phyloP scores from a whole-genome alignment of 2,797 vertebrate genomes.

The Spinus pinus region DNA sequence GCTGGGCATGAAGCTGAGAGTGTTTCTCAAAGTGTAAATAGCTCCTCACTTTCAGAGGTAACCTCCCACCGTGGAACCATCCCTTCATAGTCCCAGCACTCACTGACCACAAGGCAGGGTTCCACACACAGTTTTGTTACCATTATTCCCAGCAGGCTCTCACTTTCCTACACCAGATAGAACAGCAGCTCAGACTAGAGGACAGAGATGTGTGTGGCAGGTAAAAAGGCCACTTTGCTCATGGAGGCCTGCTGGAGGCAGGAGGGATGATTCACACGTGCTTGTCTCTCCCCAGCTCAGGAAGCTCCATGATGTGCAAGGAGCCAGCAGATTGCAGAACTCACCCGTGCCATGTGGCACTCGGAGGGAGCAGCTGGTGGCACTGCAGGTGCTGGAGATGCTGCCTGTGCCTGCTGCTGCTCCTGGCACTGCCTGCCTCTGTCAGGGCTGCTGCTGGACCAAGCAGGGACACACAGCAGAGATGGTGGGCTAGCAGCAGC shows the following conservation, averaged over 20 bases:
- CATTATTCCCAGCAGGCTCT: background rate
- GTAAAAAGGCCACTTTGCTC: background rate
- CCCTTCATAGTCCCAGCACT: background rate
- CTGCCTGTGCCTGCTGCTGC: background rate
- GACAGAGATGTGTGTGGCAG: background rate
- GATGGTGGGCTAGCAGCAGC: background rate
- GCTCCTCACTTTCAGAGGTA: background rate
- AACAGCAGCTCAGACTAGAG: background rate
- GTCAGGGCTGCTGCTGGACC: background rate
- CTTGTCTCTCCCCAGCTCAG: background rate
- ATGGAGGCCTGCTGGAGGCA: background rate
- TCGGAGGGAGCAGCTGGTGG: accelerated
- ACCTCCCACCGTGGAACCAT: background rate
- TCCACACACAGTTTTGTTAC: background rate
- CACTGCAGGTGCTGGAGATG: background rate
- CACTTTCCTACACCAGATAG: background rate
- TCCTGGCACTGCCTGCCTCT: background rate
- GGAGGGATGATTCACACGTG: accelerated
- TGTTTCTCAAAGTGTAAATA: background rate
- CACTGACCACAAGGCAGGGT: accelerated
- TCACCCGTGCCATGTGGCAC: accelerated
- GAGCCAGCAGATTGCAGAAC: background rate
- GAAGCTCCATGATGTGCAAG: background rate
- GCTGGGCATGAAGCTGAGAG: background rate
- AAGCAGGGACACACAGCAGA: background rate